Base-by-base conservation (phyloP, 2,797 vertebrate species). In the Eurystomus glaucurus region DNA sequence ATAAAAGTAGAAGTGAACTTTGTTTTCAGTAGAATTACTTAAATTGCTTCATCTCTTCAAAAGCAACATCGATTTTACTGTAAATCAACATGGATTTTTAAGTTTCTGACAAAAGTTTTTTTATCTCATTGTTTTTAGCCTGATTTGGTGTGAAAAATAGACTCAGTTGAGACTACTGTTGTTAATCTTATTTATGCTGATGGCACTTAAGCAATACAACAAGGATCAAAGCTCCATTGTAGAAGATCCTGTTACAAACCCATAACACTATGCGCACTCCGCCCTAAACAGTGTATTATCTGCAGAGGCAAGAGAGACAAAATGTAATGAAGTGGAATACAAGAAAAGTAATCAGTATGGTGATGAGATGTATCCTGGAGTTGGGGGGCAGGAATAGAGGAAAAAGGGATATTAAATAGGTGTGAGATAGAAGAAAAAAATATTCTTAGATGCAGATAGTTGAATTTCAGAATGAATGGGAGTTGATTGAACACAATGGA, bases 11-110 rank as follows among this genome's bases (percentile, higher is more conserved):
- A 93, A 85, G 6, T 81, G 46, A 88, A 69, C 17, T 89, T 95
- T 94, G 23, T 90, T 96, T 96, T 90, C 68, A 62, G 61, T 35
- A 85, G 35, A 88, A 90, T 85, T 91, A 71, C 54, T 95, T 85
- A 51, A 54, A 74, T 78, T 88, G 26, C 13, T 51, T 85, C 57
- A 82, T 31, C 39, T 78, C 11, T 88, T 93, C 51, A 75, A 84
- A 95, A 94, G 41, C 17, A 95, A 85, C 90, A 95, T 95, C 58
- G 76, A 79, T 95, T 97, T 92, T 90, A 35, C 9, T 91, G 17
- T 78, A 85, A 84, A 94, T 87, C 46, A 80, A 81, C 48, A 58
- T 45, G 62, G 48, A 74, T 94, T 91, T 95, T 66, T 70, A 74
- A 43, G 9, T 26, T 84, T 94, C 65, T 90, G 57, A n/a, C 26